Conservation (phyloP, 2,888 invertebrate species). For the Amphipyra berbera region DNA sequence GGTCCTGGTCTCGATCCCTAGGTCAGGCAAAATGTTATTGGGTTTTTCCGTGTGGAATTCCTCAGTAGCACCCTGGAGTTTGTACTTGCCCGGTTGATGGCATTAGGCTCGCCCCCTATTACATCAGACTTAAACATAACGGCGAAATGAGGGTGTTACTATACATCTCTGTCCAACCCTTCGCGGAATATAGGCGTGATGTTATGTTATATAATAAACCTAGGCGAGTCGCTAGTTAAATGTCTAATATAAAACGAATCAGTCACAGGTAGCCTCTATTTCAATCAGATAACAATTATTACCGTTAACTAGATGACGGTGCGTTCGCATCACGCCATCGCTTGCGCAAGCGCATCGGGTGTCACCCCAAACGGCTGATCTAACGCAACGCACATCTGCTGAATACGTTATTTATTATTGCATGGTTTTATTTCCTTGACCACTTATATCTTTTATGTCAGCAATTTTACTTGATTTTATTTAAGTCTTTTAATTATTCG, state of each 20-base stretch:
- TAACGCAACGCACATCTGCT: conserved; percentile 34
- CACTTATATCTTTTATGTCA: conserved; percentile 1
- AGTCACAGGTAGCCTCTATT: background rate
- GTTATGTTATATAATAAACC: no score
- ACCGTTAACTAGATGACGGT: conserved; percentile 39
- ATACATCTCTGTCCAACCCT: no score
- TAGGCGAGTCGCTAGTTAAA: background rate
- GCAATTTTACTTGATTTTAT: conserved; percentile 4
- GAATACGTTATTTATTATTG: conserved; percentile 39
- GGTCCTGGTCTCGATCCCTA: no score
- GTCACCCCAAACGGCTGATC: conserved; percentile 44
- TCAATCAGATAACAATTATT: conserved; percentile 3
- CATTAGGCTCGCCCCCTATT: no score
- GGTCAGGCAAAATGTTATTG: no score
- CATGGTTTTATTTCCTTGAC: conserved; percentile 29
- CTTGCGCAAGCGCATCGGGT: conserved; percentile 43
- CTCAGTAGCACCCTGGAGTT: no score
- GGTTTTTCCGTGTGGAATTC: no score
- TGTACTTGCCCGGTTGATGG: no score
- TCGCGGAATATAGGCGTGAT: no score
- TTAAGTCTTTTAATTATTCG: background rate
- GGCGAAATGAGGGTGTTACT: no score
- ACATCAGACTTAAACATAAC: no score
- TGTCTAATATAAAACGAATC: conserved; percentile 1
- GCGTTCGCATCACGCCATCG: conserved; percentile 29